Base-by-base conservation (phyloP, 2,888 invertebrate genomes). In the Oscheius onirici region DNA sequence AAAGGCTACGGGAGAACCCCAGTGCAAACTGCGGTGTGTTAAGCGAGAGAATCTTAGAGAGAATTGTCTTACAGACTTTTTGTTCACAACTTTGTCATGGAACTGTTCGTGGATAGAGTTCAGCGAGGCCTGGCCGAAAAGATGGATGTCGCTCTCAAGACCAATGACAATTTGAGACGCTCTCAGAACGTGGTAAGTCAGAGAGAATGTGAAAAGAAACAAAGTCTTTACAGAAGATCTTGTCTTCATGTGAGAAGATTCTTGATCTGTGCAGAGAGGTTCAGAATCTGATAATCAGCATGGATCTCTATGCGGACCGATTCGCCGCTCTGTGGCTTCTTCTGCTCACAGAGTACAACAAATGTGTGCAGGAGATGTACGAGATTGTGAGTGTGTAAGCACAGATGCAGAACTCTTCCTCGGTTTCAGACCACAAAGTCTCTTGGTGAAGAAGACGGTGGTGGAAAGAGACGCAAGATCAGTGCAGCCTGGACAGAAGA, bases 401-500 rank as follows among this genome's bases (percentile, higher is more conserved):
- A n/a, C n/a, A n/a, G n/a, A n/a, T n/a, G n/a, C n/a, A n/a, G 6
- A n/a, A 51, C n/a, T 15, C n/a, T 20, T 8, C 5, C n/a, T 44
- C 41, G 1, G 13, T 17, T 43, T 61, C 28, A 80, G 80, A 78
- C 83, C 57, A 82, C 81, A 15, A 73, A 74, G 22, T 66, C 69
- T 10, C 20, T 72, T 13, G 68, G 57, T 20, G 72, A 80, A 11
- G 70, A 71, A 52, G 76, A 75, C 24, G 74, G 74, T 10, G 69
- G 71, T 41, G 43, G 69, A 10, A 76, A 80, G 43, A 75, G 92
- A 81, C 90, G 92, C 74, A 92, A 94, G 72, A 93, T 93, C 81
- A 93, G 93, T 84, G 93, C 93, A 0, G 92, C 92, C 13, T 94
- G 95, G 95, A 91, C 95, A 0, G 94, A 94, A 81, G 96, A 97